Evolutionary conservation across 2,888 invertebrate genomes (phyloP).

Genomic region (Tiphia femorata): DNA sequence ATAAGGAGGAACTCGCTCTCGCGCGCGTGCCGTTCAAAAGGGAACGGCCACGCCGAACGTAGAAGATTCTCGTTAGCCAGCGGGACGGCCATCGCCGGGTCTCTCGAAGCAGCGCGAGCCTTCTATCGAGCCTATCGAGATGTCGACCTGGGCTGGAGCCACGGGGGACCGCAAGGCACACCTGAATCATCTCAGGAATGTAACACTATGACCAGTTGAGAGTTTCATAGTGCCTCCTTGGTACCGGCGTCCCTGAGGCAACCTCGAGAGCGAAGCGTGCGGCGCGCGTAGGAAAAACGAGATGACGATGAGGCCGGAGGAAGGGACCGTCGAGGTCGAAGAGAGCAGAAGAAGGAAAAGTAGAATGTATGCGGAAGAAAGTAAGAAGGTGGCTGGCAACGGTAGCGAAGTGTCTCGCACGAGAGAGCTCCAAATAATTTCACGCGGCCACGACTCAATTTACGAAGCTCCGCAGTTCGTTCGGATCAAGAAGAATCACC

Average conservation of each 20-base stretch:
- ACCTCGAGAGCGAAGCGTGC: constrained; percentile 1
- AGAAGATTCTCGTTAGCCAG: not conserved
- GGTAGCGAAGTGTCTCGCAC: too few relatives aligned
- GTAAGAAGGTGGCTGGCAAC: constrained; percentile 18
- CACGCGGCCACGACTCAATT: too few relatives aligned
- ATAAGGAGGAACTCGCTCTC: too few relatives aligned
- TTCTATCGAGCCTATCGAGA: constrained; percentile 15
- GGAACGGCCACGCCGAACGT: not conserved
- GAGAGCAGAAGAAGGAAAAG: not conserved
- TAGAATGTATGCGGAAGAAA: not conserved
- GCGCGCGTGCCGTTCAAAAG: too few relatives aligned
- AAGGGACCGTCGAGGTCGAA: constrained; percentile 5
- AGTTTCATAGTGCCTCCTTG: constrained; percentile 29
- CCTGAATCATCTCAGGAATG: constrained; percentile 53
- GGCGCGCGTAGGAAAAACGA: not conserved
- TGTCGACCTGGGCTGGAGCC: constrained; percentile 22
- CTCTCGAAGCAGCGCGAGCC: constrained; percentile 10
- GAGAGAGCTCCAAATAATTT: constrained; percentile 34
- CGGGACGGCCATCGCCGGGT: constrained; percentile 8
- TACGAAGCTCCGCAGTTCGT: constrained; percentile 13
- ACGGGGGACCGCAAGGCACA: constrained; percentile 32
- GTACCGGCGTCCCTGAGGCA: constrained; percentile 3
- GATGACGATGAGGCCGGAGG: not conserved
- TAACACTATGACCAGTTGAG: constrained; percentile 41
- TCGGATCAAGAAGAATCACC: too few relatives aligned